Conservation (phyloP, 1,140 invertebrate genomes). For the Meloidogyne floridensis region DNA sequence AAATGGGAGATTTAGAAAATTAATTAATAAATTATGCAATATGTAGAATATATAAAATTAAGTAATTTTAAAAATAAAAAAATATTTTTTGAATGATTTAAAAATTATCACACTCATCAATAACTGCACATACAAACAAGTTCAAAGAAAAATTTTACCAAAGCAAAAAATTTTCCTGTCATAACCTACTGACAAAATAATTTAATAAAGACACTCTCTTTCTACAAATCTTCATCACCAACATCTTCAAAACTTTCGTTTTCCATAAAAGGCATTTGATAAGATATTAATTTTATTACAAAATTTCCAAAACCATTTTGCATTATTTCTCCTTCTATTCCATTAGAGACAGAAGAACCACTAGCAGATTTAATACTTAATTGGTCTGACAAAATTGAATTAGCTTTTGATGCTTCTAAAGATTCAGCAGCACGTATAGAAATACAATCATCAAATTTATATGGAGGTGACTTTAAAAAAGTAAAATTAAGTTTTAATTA, state of each 20-base stretch:
- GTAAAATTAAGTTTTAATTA: too few relatives aligned
- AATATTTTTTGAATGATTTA: neutral
- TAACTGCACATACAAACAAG: neutral
- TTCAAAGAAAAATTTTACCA: too few relatives aligned
- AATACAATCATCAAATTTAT: conserved; percentile 51
- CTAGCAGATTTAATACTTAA: conserved; percentile 27
- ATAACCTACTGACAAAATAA: neutral
- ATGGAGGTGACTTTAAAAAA: conserved; percentile 37
- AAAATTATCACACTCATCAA: neutral
- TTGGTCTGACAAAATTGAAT: conserved; percentile 47
- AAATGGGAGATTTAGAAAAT: neutral
- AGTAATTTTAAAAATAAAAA: neutral
- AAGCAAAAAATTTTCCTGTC: too few relatives aligned
- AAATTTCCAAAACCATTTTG: conserved; percentile 7
- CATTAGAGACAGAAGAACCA: conserved; percentile 11
- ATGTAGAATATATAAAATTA: neutral
- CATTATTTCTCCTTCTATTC: neutral
- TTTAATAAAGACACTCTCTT: neutral
- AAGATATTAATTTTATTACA: conserved; percentile 37
- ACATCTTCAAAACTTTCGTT: conserved; percentile 46
- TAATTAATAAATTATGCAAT: neutral
- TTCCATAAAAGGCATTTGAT: conserved; percentile 53
- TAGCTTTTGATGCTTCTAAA: conserved; percentile 48
- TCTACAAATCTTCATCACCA: conserved; percentile 43
- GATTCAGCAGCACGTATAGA: conserved; percentile 39